Evolutionary conservation across 2,888 invertebrate species (phyloP), one percentile per base, ranked within the genome.

Genomic region (Blera fallax): DNA sequence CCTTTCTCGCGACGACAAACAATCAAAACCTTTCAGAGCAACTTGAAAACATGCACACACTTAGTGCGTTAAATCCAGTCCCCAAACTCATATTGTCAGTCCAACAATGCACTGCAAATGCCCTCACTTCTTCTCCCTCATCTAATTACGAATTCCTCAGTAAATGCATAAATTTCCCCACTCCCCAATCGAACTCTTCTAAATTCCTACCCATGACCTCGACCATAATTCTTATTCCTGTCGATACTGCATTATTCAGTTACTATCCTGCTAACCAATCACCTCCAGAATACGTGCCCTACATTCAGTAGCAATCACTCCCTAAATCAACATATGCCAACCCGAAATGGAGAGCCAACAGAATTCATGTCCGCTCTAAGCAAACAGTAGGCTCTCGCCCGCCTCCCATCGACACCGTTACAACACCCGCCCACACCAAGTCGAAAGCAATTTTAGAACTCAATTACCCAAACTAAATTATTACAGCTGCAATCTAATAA

Each of bases 401-500:
- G 11, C 37, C 58, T 11, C 14, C 10, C 50, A 16, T 29, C n/a
- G n/a, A 56, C 48, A 27, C 24, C 0, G 21, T 29, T 11, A 24
- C 50, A 29, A 18, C 62, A 50, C 40, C 32, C 48, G 40, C 60
- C 50, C 56, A 65, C 72, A 24, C 52, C 72, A 21, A 6, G 58
- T 18, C 50, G 11, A 37, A 34, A 70, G 37, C 76, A 62, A 80
- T 69, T 85, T 85, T 85, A 85, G 84, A 80, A 85, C 84, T 85
- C 84, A 85, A 85, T 85, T 85, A 85, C 67, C 84, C 70, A 60
- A 80, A 85, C 84, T 80, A 85, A 85, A 85, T 85, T 85, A 85
- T 85, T 85, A 85, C 80, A 80, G 80, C 80, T 85, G 74, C 84
- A 85, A 85, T 85, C 84, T 85, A 85, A 85, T 85, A 85, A 85